Base-by-base conservation (phyloP, 2,797 vertebrate species). In the Hippocampus kuda region DNA sequence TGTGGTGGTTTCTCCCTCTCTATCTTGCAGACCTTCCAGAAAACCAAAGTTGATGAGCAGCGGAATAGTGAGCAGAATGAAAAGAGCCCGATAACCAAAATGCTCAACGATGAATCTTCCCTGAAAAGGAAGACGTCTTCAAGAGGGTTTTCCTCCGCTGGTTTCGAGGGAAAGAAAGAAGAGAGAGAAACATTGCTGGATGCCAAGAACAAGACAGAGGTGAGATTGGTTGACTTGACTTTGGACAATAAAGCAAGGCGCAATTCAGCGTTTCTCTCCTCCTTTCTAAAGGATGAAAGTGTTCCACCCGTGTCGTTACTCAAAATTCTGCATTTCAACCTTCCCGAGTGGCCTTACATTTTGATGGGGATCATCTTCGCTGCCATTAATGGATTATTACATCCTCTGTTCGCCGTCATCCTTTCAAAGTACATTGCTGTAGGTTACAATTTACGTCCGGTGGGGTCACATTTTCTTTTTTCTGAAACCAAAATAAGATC, bases 351-450 rank as follows among this genome's bases (percentile, higher is more conserved):
- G 94, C 94, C 92, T 1, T 96, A 94, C 71, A 93, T 99, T 15
- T 73, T 94, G 51, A 71, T 91, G 38, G 97, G 96, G 38, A 77
- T 83, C 1, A 54, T 93, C 27, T 91, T 90, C 78, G 92, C 97
- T 69, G 65, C 87, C 70, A 85, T 93, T 77, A 99, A 97, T 0
- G 96, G 97, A 73, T 91, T 57, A 1, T 79, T 94, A 59, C 96
- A 98, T 85, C 96, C 96, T 0, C 77, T 89, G 1, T 97, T 98
- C 77, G 72, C 95, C 0, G 1, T 99, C 66, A 84, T 99, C 77
- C 95, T 99, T 88, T 94, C 96, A 7, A 92, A 94, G 86, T 94
- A 98, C 81, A 91, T 98, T 72, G 91, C 83, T 71, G 96, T 98
- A 89, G 70, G 95, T 91, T 73, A 0, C 26, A 48, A 27, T 24